A percentile compares a stretch with the other conserved stretches of the same genome.
phyloP scores from a whole-genome alignment of 2,113 vertebrate species.

The Brachyhypopomus gauderio region DNA sequence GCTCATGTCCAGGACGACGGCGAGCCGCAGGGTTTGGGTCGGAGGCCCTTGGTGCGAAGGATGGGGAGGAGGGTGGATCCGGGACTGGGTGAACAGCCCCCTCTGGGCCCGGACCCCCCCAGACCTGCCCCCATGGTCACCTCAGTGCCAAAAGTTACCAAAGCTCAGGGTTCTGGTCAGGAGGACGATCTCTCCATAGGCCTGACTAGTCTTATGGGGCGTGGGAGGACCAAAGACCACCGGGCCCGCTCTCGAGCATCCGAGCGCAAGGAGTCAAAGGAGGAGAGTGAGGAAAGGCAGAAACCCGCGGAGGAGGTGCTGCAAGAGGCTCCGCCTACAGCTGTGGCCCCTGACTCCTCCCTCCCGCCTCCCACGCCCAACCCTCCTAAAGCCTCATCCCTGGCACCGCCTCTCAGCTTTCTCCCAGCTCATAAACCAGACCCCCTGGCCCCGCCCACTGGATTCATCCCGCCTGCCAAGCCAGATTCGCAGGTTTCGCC shows the following conservation, averaged over 20 bases:
- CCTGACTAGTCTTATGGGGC: conserved; percentile 87
- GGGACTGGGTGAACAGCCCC: conserved; percentile 66
- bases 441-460: conserved; percentile 54
- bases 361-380: conserved; percentile 62
- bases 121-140: conserved; percentile 42
- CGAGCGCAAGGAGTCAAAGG: conserved; percentile 65
- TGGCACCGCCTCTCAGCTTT: conserved; percentile 59
- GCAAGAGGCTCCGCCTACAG: neutral
- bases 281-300: conserved; percentile 19
- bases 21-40: conserved; percentile 56
- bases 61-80: conserved; percentile 82
- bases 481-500: conserved; percentile 33
- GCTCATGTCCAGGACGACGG: conserved; percentile 48
- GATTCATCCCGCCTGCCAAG: conserved; percentile 59
- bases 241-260: conserved; percentile 74
- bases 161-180: conserved; percentile 10
- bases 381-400: conserved; percentile 59
- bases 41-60: conserved; percentile 76
- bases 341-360: conserved; percentile 57
- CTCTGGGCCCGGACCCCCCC: conserved; percentile 37
- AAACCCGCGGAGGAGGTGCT: conserved; percentile 44
- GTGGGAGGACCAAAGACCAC: conserved; percentile 84
- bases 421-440: conserved; percentile 62
- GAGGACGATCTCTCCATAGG: conserved; percentile 84
- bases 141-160: conserved; percentile 45